Percentiles rank a stretch among this genome's conserved stretches.
These are phyloP conservation scores for Paradoxurus hermaphroditus DNA, from an alignment of 2,113 vertebrate species.

Conservation along the genomic window DNA sequence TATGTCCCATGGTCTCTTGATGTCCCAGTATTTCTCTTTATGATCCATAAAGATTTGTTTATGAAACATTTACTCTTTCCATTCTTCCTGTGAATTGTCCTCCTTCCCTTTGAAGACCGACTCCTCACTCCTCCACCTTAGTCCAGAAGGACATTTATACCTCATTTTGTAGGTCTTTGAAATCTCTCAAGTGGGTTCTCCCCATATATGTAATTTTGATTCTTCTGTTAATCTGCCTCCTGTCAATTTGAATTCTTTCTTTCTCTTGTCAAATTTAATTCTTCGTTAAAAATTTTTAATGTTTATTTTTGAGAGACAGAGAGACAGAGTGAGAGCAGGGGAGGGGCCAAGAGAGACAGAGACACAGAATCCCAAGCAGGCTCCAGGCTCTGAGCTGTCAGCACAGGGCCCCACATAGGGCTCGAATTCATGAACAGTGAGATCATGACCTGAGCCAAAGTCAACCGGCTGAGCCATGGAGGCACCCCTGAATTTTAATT, in stretches of 20 bases:
- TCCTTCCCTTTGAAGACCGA: neutral
- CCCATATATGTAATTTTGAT: neutral
- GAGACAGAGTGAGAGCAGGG: no score
- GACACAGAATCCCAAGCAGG: no score
- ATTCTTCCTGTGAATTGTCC: neutral
- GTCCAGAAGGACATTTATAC: neutral
- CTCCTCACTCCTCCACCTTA: neutral
- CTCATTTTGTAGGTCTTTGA: neutral
- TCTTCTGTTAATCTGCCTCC: neutral
- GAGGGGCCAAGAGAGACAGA: no score
- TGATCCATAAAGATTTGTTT: neutral
- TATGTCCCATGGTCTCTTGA: neutral
- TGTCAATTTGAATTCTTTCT: neutral
- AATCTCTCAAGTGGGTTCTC: neutral
- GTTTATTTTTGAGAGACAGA: no score
- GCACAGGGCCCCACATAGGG: no score
- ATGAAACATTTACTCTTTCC: neutral
- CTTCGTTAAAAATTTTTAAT: no score
- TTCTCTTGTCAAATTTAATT: neutral
- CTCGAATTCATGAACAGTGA: no score
- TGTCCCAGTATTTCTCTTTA: no score
- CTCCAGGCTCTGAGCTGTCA: no score
- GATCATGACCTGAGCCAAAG: no score
- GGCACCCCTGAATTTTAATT: no score
- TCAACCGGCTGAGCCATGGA: no score